Percentiles rank a stretch among this genome's conserved stretches.
Conservation (phyloP, 2,888 invertebrate genomes). For the Leucozona laternaria region DNA sequence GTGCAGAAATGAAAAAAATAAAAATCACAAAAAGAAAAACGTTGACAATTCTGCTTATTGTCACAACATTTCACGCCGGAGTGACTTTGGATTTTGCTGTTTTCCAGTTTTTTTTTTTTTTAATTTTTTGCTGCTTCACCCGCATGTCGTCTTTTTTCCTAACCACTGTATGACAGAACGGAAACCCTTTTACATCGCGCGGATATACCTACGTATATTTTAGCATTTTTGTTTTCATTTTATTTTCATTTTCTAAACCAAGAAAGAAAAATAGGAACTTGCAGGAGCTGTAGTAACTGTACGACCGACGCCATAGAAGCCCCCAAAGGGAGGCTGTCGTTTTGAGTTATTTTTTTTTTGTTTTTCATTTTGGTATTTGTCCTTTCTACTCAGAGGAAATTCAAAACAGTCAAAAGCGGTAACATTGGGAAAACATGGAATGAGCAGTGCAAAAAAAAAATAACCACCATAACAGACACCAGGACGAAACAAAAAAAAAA, state of each 20-base stretch:
- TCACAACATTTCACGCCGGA: constrained; percentile 75
- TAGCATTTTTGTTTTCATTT: constrained; percentile 21
- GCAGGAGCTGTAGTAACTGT: constrained; percentile 1
- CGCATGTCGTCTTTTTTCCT: constrained; percentile 41
- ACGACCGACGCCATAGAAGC: background rate
- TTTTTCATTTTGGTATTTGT: background rate
- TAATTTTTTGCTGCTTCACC: constrained; percentile 7
- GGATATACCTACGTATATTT: constrained; percentile 34
- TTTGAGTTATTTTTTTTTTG: constrained; percentile 37
- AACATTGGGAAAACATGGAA: constrained; percentile 33
- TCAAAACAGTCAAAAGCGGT: constrained; percentile 53
- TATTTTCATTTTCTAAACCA: constrained; percentile 47
- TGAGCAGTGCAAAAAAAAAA: constrained; percentile 3
- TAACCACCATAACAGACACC: constrained; percentile 8
- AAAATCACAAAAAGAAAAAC: constrained; percentile 64
- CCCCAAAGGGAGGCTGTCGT: constrained; percentile 51
- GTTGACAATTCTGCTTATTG: constrained; percentile 76
- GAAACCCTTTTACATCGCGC: constrained; percentile 54
- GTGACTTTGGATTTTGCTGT: constrained; percentile 68
- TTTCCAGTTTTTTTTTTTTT: constrained; percentile 27
- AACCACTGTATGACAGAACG: constrained; percentile 58
- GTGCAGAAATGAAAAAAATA: constrained; percentile 29
- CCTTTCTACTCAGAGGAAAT: constrained; percentile 23
- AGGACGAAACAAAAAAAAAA: constrained; percentile 17
- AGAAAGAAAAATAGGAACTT: constrained; percentile 51